Base-by-base conservation (phyloP, 2,113 vertebrate genomes). In the Epinephelus lanceolatus region DNA sequence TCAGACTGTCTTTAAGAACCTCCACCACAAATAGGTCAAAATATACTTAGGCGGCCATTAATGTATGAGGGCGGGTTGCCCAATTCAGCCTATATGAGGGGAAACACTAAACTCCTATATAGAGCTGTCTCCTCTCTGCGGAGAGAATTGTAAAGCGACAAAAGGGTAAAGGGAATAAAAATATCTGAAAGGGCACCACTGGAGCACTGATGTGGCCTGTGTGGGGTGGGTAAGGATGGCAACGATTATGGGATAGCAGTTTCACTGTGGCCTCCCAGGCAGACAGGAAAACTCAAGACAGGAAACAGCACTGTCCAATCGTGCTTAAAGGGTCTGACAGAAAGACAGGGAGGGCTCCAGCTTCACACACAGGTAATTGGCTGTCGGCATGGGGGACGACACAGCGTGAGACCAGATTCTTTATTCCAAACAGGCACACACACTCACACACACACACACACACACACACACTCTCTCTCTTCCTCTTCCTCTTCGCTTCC, bases 311-410 rank as follows among this genome's bases (percentile, higher is more conserved):
- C 87, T 91, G 86, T 93, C 81, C 81, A 80, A n/a, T 87, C 42
- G 11, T 23, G 70, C 84, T 71, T 78, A 67, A 81, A 83, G 57
- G 49, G 61, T 73, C 80, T 83, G 77, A 88, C 83, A 84, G 80
- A 85, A 68, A 89, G 72, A 81, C 76, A 3, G 61, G 73, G 68
- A 71, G 83, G 85, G 67, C 76, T 86, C 60, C 25, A 14, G 85
- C 60, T 86, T 87, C 67, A 70, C 85, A 84, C 80, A 66, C 90
- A 92, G 92, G 92, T 95, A 95, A 95, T 94, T 95, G 90, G 92
- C 85, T 94, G 87, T 89, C 67, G 53, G 89, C 89, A 82, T 81
- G 71, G 89, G 82, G 86, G 55, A 63, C 40, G 3, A 56, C 85
- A 40, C 91, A 88, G 84, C 74, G 13, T 86, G 91, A 80, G 71